A percentile compares a stretch with the other conserved stretches of the same genome.
Conservation (phyloP, 2,888 invertebrate genomes). For the Cotesia congregata region DNA sequence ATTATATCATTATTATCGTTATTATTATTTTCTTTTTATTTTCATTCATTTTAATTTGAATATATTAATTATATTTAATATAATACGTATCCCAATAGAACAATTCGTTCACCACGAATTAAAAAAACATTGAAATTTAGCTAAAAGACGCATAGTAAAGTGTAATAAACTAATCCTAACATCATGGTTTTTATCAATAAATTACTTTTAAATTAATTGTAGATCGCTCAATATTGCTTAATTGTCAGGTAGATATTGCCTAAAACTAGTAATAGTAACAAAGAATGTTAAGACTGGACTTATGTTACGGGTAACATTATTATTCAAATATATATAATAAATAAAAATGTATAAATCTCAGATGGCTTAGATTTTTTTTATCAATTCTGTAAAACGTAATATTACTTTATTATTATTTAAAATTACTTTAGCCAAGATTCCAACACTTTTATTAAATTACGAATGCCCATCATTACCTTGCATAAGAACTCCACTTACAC, state of each 20-base stretch:
- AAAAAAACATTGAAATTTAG: slow-evolving; percentile 62
- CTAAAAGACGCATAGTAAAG: slow-evolving; percentile 61
- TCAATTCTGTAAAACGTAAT: not conserved
- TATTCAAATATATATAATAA: slow-evolving; percentile 21
- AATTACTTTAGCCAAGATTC: slow-evolving; percentile 46
- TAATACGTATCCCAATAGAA: slow-evolving; percentile 54
- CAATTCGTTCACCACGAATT: slow-evolving; percentile 63
- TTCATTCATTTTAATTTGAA: slow-evolving; percentile 56
- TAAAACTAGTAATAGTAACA: slow-evolving; percentile 57
- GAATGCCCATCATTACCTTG: slow-evolving; percentile 61
- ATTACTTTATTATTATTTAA: slow-evolving; percentile 3
- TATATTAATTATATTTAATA: slow-evolving; percentile 48
- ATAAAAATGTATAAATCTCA: not conserved
- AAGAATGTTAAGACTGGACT: slow-evolving; percentile 39
- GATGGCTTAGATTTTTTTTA: not conserved
- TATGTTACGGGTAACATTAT: slow-evolving; percentile 27
- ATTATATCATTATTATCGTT: slow-evolving; percentile 17
- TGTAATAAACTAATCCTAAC: slow-evolving; percentile 63
- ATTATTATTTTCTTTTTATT: slow-evolving; percentile 36
- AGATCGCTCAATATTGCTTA: slow-evolving; percentile 65
- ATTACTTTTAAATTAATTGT: slow-evolving; percentile 48
- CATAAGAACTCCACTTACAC: slow-evolving; percentile 32
- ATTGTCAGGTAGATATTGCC: slow-evolving; percentile 66
- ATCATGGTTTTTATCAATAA: slow-evolving; percentile 48
- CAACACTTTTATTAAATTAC: slow-evolving; percentile 62